phyloP scores from a whole-genome alignment of 30 jellyfish, hydroid and myxozoan genomes.

The Mastigias papua region DNA sequence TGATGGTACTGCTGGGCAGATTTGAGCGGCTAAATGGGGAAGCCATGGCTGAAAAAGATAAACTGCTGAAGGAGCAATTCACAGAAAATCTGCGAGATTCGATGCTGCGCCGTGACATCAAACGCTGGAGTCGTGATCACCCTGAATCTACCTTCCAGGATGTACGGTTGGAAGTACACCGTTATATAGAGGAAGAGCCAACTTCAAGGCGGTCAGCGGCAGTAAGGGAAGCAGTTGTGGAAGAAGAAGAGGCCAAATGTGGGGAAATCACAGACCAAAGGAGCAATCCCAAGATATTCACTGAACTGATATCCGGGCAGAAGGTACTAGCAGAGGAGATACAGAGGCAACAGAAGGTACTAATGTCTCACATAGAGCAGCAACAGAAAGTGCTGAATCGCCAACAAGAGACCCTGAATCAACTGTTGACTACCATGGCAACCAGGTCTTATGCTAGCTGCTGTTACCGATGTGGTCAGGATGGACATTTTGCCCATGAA shows the following conservation, averaged over 20 bases:
- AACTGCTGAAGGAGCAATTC: not conserved
- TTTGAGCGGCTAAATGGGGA: not conserved
- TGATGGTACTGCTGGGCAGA: not conserved
- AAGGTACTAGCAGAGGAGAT: too few species aligned
- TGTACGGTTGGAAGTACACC: not conserved
- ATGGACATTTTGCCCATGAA: too few species aligned
- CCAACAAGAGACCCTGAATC: too few species aligned
- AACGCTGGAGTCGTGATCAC: not conserved
- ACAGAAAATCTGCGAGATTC: not conserved
- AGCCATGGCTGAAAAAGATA: not conserved
- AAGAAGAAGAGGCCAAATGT: not conserved
- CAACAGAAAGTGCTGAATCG: too few species aligned
- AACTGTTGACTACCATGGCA: too few species aligned
- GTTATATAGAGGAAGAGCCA: not conserved
- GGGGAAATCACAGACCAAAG: too few species aligned
- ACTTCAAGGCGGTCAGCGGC: not conserved
- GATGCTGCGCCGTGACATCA: not conserved
- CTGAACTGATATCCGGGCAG: too few species aligned
- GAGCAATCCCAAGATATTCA: too few species aligned
- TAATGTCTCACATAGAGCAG: too few species aligned
- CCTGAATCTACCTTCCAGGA: not conserved
- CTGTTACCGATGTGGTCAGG: too few species aligned
- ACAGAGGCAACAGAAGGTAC: too few species aligned
- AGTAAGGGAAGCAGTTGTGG: not conserved
- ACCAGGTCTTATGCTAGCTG: too few species aligned